Evolutionary conservation across 1,140 invertebrate genomes (phyloP).

Genomic region (Eubasilissa regina): DNA sequence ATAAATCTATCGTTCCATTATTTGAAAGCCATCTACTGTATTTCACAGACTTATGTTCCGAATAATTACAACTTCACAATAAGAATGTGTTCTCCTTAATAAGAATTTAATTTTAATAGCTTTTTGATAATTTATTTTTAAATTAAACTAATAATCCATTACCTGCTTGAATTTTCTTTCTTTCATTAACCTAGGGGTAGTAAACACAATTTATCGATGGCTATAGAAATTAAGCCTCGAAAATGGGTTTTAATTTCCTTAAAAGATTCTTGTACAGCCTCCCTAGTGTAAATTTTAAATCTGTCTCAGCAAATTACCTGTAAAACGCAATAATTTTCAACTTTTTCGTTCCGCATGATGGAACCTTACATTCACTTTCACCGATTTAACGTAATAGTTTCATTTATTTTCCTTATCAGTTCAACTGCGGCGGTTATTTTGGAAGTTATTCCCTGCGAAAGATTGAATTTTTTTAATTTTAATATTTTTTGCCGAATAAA

Average conservation of each 20-base stretch:
- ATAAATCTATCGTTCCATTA: too few relatives aligned
- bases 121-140: too few relatives aligned
- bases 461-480: not conserved
- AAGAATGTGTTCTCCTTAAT: too few relatives aligned
- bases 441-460: conserved; percentile 8
- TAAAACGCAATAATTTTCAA: not conserved
- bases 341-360: not conserved
- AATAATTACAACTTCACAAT: too few relatives aligned
- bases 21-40: too few relatives aligned
- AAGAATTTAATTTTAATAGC: too few relatives aligned
- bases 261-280: not conserved
- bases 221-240: not conserved
- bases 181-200: not conserved
- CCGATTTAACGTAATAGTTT: not conserved
- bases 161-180: too few relatives aligned
- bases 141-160: too few relatives aligned
- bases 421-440: conserved; percentile 4
- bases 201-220: not conserved
- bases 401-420: conserved; percentile 21
- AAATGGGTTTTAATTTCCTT: not conserved
- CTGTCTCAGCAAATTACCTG: not conserved
- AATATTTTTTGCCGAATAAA: conserved; percentile 27
- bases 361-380: not conserved
- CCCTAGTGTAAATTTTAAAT: not conserved
- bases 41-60: too few relatives aligned